These are phyloP conservation scores for Megaceryle maxima DNA, from an alignment of 2,113 vertebrate species.

Conservation along the genomic window DNA sequence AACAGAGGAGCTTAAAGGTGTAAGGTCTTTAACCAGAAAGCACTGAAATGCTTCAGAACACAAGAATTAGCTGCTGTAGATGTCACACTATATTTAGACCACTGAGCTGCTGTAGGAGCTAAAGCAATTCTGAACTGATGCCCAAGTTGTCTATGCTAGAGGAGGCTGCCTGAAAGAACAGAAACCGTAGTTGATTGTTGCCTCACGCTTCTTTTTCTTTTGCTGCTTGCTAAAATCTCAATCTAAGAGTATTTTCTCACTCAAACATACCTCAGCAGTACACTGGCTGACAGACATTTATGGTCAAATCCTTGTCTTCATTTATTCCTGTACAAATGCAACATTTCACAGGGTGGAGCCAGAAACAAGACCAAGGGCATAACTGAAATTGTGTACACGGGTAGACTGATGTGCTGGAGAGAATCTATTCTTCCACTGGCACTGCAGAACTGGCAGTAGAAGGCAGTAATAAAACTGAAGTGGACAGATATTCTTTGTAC, in stretches of 20 bases:
- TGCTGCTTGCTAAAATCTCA: background rate
- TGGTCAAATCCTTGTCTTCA: background rate
- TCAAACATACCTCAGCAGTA: background rate
- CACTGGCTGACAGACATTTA: background rate
- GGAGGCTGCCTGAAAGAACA: background rate
- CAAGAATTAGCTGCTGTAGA: background rate
- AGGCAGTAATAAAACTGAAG: conserved; percentile 41
- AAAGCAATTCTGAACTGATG: background rate
- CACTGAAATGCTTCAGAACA: background rate
- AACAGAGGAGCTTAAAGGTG: background rate
- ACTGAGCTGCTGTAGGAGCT: background rate
- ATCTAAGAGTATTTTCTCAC: background rate
- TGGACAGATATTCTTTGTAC: background rate
- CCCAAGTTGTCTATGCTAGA: background rate
- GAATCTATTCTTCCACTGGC: background rate
- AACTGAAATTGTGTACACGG: background rate
- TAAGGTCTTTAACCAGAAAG: background rate
- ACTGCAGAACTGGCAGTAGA: background rate
- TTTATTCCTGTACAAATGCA: background rate
- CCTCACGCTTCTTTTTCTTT: background rate
- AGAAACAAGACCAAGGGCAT: background rate
- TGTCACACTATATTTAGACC: background rate
- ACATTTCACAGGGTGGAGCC: background rate
- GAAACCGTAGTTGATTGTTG: background rate
- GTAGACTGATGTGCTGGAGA: background rate